Evolutionary conservation across 2,797 vertebrate genomes (phyloP).

Genomic region (Lycodopsis pacificus): DNA sequence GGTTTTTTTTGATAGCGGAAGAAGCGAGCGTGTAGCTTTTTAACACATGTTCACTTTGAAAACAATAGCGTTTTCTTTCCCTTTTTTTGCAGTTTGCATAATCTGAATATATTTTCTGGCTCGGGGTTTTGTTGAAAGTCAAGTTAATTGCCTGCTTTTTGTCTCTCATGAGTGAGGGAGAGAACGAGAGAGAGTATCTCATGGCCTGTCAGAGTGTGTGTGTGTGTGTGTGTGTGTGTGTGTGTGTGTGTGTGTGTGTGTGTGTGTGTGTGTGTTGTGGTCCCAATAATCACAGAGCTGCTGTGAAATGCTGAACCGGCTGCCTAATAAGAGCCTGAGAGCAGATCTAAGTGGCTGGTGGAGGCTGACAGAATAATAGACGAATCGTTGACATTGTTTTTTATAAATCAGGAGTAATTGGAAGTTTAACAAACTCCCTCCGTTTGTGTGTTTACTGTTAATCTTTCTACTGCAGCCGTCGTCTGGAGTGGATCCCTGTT

Average conservation of each 20-base stretch:
- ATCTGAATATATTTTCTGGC: constrained; percentile 90
- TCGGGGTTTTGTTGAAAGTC: constrained; percentile 87
- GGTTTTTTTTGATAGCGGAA: constrained; percentile 71
- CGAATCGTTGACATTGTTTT: constrained; percentile 37
- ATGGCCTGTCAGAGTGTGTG: constrained; percentile 32
- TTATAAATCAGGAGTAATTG: constrained; percentile 19
- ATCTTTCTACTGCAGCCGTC: neutral
- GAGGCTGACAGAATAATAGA: constrained; percentile 44
- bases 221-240: neutral
- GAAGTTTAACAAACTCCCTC: constrained; percentile 13
- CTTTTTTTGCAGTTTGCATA: constrained; percentile 84
- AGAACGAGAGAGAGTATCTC: constrained; percentile 39
- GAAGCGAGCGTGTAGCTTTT: constrained; percentile 77
- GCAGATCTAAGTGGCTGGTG: constrained; percentile 53
- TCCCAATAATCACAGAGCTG: constrained; percentile 48
- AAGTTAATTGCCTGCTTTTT: constrained; percentile 88
- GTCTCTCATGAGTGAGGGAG: constrained; percentile 72
- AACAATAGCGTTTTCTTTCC: constrained; percentile 81
- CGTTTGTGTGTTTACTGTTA: neutral
- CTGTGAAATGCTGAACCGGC: constrained; percentile 45
- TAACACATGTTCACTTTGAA: constrained; percentile 88
- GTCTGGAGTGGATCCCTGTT: neutral
- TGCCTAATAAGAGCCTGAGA: constrained; percentile 48
- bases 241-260: neutral
- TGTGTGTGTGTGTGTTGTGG: constrained; percentile 8